phyloP scores from a whole-genome alignment of 2,888 invertebrate species.

The Eupithecia dodoneata region DNA sequence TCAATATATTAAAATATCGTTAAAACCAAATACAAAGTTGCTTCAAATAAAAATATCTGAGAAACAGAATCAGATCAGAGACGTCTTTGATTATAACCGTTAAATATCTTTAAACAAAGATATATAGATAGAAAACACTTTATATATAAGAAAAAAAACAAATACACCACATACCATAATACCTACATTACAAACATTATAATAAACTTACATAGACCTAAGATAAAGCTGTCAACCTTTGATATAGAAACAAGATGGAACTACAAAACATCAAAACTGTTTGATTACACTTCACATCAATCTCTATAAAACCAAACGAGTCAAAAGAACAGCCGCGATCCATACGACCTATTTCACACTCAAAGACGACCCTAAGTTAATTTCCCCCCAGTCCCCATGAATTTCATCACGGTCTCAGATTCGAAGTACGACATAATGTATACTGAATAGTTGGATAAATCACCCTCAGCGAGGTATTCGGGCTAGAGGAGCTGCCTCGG shows the following conservation, averaged over 20 bases:
- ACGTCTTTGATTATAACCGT: not conserved
- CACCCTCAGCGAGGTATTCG: constrained; percentile 46
- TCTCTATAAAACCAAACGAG: not conserved
- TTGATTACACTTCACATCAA: not conserved
- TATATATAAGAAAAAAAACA: too few relatives aligned
- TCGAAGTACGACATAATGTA: constrained; percentile 59
- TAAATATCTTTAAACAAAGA: not conserved
- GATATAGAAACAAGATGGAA: not conserved
- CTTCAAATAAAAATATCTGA: not conserved
- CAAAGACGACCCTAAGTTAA: not conserved
- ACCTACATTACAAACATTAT: too few relatives aligned
- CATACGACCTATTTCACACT: not conserved
- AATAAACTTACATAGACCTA: too few relatives aligned
- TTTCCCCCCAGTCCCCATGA: constrained; percentile 41
- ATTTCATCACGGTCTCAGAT: constrained; percentile 58
- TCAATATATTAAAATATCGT: not conserved
- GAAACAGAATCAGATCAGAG: not conserved
- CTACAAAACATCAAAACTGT: not conserved
- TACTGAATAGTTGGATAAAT: constrained; percentile 66
- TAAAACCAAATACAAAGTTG: not conserved
- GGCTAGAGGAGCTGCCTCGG: not conserved
- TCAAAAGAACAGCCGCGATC: not conserved
- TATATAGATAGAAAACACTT: too few relatives aligned
- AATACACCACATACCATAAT: too few relatives aligned
- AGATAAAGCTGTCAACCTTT: too few relatives aligned